Conservation (phyloP, 2,888 invertebrate genomes). For the Dichetophora obliterata region DNA sequence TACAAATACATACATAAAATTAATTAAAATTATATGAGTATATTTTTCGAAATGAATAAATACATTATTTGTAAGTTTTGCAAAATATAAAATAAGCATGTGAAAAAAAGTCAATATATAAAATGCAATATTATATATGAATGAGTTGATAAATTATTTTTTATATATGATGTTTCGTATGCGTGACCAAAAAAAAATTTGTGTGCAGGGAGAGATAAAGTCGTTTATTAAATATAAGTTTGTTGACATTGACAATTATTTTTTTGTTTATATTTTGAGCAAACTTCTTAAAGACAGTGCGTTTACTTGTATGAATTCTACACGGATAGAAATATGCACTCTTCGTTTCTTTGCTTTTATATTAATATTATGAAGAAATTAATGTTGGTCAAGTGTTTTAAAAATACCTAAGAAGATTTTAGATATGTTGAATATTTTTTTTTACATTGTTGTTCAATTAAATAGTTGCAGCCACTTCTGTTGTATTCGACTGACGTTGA, state of each 20-base stretch:
- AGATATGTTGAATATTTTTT: not conserved
- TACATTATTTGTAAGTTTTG: too few species aligned
- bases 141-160: too few species aligned
- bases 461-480: slow-evolving; percentile 39
- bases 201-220: not conserved
- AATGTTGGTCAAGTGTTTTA: slow-evolving; percentile 18
- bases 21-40: too few species aligned
- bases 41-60: too few species aligned
- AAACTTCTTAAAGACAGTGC: slow-evolving; percentile 1
- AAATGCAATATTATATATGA: too few species aligned
- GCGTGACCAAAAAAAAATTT: slow-evolving; percentile 6
- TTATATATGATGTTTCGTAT: not conserved
- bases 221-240: not conserved
- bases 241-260: not conserved
- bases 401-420: slow-evolving; percentile 18
- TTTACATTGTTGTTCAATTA: slow-evolving; percentile 40
- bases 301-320: not conserved
- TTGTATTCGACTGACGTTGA: slow-evolving; percentile 44
- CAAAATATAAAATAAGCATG: too few species aligned
- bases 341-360: slow-evolving; percentile 25
- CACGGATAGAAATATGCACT: too few species aligned
- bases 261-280: slow-evolving; percentile 28
- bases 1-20: too few species aligned
- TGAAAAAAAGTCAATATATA: too few species aligned
- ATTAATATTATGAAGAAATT: slow-evolving; percentile 22